Evolutionary conservation across 1,140 invertebrate species (phyloP), one percentile per base, ranked within the genome.

Genomic region (Ceratosolen fusciceps): DNA sequence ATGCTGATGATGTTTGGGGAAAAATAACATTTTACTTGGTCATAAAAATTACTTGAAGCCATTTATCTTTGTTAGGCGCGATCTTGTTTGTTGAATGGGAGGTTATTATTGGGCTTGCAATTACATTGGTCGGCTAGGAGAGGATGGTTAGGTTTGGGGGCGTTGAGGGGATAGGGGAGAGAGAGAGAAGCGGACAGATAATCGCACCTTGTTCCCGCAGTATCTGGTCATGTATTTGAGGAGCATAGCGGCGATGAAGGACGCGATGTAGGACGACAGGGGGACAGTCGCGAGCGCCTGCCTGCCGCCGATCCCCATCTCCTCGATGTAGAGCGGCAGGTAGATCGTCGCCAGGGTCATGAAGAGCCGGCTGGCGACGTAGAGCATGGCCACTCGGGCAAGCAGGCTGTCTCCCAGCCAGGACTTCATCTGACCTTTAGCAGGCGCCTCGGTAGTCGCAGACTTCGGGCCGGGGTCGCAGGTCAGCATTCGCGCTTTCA

Each of bases 341-440:
- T 97, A 98, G 5, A 97, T 94, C 81, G 97, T 93, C 62, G 95
- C 95, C 47, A 97, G 87, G 80, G 96, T 97, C 81, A 96, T 94
- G 85, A 95, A 96, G 16, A 98, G 88, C 82, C 96, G 92, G 26
- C 96, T 95, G 24, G 94, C 94, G 82, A 97, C 96, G 85, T 98
- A 97, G 78, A 90, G 81, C 83, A 90, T 82, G 14, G 90, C 89
- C 0, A 90, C 89, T 34, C 86, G 83, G 0, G 88, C 24, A 9
- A 90, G 77, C 26, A 90, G 77, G 10, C 84, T 85, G 2, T 83
- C 85, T 7, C 80, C 80, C 21, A 86, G n/a, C 86, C 85, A 87
- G 0, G 83, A 83, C 5, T n/a, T 80, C n/a, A n/a, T n/a, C 2
- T 24, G 60, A n/a, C 60, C 16, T 34, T 19, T 14, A 4, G 10